These are phyloP conservation scores for Sympetrum striolatum DNA, from an alignment of 2,888 invertebrate genomes.

Conservation along the genomic window DNA sequence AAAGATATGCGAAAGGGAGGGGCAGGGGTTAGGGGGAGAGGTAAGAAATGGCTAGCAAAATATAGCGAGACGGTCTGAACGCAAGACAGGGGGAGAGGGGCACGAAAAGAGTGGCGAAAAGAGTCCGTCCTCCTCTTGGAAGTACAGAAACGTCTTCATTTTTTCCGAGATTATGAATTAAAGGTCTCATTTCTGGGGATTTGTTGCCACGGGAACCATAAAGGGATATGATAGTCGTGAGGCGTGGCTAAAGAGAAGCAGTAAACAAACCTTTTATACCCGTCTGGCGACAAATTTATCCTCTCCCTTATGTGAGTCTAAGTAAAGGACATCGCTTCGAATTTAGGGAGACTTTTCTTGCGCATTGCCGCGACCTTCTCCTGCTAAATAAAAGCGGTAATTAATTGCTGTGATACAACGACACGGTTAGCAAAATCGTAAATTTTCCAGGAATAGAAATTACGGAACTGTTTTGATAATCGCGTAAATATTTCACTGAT, in stretches of 20 bases:
- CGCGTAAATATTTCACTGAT: too few species aligned
- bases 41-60: background rate
- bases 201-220: constrained; percentile 16
- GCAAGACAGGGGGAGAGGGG: background rate
- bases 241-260: background rate
- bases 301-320: background rate
- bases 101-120: background rate
- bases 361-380: background rate
- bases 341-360: background rate
- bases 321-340: background rate
- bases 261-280: background rate
- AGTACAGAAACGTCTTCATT: constrained; percentile 4
- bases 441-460: too few species aligned
- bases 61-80: background rate
- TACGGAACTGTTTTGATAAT: too few species aligned
- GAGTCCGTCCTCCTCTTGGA: background rate
- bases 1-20: background rate
- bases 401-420: background rate
- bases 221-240: background rate
- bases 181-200: constrained; percentile 12
- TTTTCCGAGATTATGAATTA: constrained; percentile 17
- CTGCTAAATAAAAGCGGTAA: background rate
- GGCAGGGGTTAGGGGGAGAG: background rate
- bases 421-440: too few species aligned
- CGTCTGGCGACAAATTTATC: background rate